Conservation (phyloP, 2,888 invertebrate genomes). For the Euplagia quadripunctaria region DNA sequence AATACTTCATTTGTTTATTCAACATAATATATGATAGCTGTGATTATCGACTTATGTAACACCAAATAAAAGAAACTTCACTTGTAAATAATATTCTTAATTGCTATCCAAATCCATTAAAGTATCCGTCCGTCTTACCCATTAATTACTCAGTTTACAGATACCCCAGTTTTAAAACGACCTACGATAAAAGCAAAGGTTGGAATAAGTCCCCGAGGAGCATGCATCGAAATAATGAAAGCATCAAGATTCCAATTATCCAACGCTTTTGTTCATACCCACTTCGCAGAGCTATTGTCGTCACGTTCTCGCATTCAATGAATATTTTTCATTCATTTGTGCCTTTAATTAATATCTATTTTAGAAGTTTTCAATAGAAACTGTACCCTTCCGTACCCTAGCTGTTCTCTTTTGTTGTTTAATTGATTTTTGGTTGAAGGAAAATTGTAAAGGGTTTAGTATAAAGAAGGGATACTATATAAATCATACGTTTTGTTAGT, state of each 20-base stretch:
- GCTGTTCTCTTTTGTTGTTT: constrained; percentile 50
- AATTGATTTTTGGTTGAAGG: constrained; percentile 48
- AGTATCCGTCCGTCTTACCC: constrained; percentile 1
- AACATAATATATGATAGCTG: background rate
- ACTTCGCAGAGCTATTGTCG: constrained; percentile 48
- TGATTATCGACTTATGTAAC: background rate
- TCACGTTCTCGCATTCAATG: constrained; percentile 51
- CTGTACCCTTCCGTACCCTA: constrained; percentile 49
- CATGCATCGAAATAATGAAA: constrained; percentile 52
- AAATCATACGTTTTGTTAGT: constrained; percentile 24
- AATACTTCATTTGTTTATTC: no score
- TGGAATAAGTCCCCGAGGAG: constrained; percentile 23
- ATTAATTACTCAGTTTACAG: constrained; percentile 20
- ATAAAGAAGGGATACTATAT: constrained; percentile 27
- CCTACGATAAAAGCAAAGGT: constrained; percentile 21
- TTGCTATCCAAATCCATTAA: constrained; percentile 9
- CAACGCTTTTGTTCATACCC: constrained; percentile 54
- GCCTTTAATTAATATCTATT: constrained; percentile 57
- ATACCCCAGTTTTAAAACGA: constrained; percentile 18
- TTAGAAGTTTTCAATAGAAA: constrained; percentile 48
- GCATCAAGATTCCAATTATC: constrained; percentile 58
- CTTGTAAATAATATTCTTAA: constrained; percentile 11
- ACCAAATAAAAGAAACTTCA: background rate
- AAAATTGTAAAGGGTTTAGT: constrained; percentile 41
- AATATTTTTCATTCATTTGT: constrained; percentile 58